A percentile compares a stretch with the other conserved stretches of the same genome.
Evolutionary conservation across 1,140 invertebrate species (phyloP).

Genomic region (Geopemphigus sp.): DNA sequence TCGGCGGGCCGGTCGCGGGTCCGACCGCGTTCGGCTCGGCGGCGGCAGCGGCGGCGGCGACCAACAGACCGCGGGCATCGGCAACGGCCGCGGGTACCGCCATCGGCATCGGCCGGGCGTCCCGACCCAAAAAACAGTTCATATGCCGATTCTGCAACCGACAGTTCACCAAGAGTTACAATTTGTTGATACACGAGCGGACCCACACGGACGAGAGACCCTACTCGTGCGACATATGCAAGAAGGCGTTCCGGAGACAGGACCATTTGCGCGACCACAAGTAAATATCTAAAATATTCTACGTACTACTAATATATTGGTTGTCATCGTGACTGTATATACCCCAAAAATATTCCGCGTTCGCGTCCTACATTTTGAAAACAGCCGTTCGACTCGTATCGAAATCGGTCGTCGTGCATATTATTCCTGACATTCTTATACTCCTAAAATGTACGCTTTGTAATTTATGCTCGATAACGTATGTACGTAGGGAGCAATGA

Average conservation of each 20-base stretch:
- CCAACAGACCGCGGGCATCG: conserved; percentile 56
- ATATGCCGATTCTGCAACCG: conserved; percentile 93
- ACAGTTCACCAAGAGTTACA: conserved; percentile 97
- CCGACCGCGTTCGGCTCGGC: conserved; percentile 14
- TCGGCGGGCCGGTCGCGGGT: background rate
- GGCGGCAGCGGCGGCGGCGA: conserved; percentile 65
- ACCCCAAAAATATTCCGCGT: too few species aligned
- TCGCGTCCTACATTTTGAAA: too few species aligned
- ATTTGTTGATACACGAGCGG: conserved; percentile 93
- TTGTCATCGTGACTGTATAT: too few species aligned
- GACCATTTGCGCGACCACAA: conserved; percentile 60
- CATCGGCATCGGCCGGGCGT: conserved; percentile 59
- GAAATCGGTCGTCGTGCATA: too few species aligned
- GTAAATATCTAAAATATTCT: conserved; percentile 51
- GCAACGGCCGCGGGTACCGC: conserved; percentile 61
- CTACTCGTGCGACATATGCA: conserved; percentile 96
- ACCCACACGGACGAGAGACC: conserved; percentile 98
- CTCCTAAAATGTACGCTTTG: too few species aligned
- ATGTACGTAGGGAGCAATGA: too few species aligned
- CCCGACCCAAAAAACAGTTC: conserved; percentile 67
- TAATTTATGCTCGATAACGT: too few species aligned
- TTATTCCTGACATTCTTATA: too few species aligned
- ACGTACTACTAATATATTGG: too few species aligned
- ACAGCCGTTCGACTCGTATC: too few species aligned
- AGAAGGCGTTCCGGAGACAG: conserved; percentile 67